Evolutionary conservation across 2,797 vertebrate genomes (phyloP), one percentile per base, ranked within the genome.

Genomic region (Pipistrellus pipistrellus): DNA sequence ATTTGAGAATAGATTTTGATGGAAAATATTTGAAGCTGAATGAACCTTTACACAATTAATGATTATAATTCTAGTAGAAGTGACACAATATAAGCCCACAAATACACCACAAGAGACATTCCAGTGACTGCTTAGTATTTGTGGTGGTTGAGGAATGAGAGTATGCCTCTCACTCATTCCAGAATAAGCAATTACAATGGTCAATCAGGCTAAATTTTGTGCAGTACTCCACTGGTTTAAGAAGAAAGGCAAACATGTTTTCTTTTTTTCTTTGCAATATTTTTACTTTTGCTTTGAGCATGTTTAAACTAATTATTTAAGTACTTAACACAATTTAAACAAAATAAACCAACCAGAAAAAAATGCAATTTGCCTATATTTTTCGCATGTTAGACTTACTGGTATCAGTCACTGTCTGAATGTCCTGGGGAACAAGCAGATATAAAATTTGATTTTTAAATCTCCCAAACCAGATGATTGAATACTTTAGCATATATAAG

Each of bases 221-320:
- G 86, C 85, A 96, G 51, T 76, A 20, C 72, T 73, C 6, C 21
- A 17, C 87, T 84, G 62, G 48, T 59, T 92, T 90, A 88, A 72
- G 78, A 95, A 88, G 91, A 85, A 41, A 85, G 71, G 35, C 83
- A 97, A 82, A 83, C 88, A 73, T 27, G 66, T 85, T 44, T 95
- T 93, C 66, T 95, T 72, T 41, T 95, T 87, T 15, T 85, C 92
- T 88, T 93, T 91, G 75, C 8, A 71, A 84, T 90, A 73, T 5
- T 96, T 93, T 82, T 95, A 69, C 23, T n/a, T 97, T 95, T 96
- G 20, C 73, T 92, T 94, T 90, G 68, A 96, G 94, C 85, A 75
- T 57, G 80, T 94, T 96, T 92, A 96, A 96, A 17, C 77, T 96
- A 97, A 97, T 98, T 97, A 97, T 96, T 97, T 96, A 96, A 96